Evolutionary conservation across 2,888 invertebrate species (phyloP), one percentile per base, ranked within the genome.

Genomic region (Barypeithes pellucidus): DNA sequence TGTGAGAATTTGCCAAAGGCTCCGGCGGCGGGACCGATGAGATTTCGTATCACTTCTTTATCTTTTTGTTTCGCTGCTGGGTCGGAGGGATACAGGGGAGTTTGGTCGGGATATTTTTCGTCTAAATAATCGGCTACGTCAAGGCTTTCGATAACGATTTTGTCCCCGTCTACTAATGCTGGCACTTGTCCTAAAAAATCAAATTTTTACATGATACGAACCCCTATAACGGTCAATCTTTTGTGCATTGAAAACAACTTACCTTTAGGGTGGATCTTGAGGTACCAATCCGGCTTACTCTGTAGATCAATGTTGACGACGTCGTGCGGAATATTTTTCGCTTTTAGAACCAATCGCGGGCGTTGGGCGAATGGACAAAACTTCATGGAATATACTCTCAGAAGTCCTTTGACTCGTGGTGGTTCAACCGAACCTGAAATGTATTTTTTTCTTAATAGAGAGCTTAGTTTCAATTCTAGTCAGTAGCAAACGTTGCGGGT

Each of bases 281-380:
- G 83, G 14, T 92, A 88, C 96, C 96, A 96, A 80, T 94, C 94
- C 0, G 96, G 95, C 81, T 95, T 95, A 81, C 95, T 95, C 39
- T 91, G 88, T 76, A 94, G 86, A 86, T 94, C 92, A 8, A 94
- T 88, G 81, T 91, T 93, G 39, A 95, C 91, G 24, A 89, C 87
- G 80, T 95, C 94, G 80, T 94, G 90, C 36, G 91, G 90, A 78
- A 95, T 86, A 75, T 91, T 90, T 84, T 95, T 95, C 8, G 93
- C 93, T 78, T 91, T 91, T 62, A 95, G 85, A 2, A 93, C 91
- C 36, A 95, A 87, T 76, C 94, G 90, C 63, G 89, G 89, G 76
- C 95, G 88, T 79, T 95, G 93, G 0, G 94, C 94, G 79, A 88
- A 95, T 0, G 95, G 95, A 80, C 95, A 95, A 85, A 93, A 95